These are phyloP conservation scores for Gnatocerus cornutus DNA, from an alignment of 2,888 invertebrate genomes.

Conservation along the genomic window DNA sequence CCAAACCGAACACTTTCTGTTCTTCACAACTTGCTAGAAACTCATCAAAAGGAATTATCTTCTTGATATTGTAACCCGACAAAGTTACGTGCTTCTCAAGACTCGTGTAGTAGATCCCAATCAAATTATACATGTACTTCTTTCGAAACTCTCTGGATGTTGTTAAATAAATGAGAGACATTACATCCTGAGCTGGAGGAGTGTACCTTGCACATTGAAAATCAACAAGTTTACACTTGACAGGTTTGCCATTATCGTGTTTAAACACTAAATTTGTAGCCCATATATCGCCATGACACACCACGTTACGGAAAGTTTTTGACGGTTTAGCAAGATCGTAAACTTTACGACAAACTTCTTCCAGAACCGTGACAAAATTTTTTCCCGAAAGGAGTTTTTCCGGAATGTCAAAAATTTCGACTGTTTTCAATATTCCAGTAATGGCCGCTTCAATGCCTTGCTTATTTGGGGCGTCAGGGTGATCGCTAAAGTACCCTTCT, in stretches of 20 bases:
- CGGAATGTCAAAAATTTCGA: constrained; percentile 60
- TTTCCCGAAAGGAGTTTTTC: constrained; percentile 58
- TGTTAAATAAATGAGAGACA: constrained; percentile 65
- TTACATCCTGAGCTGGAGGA: constrained; percentile 79
- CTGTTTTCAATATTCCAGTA: constrained; percentile 60
- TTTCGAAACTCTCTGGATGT: constrained; percentile 62
- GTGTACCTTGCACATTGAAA: constrained; percentile 72
- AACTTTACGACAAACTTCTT: constrained; percentile 55
- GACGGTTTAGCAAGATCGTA: constrained; percentile 65
- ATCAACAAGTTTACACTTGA: constrained; percentile 67
- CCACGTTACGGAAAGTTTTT: constrained; percentile 71
- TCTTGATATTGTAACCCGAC: constrained; percentile 55
- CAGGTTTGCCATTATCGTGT: constrained; percentile 55
- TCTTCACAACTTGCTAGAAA: constrained; percentile 65
- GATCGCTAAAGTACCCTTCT: constrained; percentile 59
- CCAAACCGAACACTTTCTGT: constrained; percentile 62
- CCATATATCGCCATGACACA: constrained; percentile 79
- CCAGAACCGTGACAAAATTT: constrained; percentile 55
- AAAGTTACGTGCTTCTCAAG: constrained; percentile 60
- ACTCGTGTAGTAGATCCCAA: constrained; percentile 64
- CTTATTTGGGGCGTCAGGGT: constrained; percentile 55
- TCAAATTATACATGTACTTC: constrained; percentile 59
- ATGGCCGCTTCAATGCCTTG: constrained; percentile 60
- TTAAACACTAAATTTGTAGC: constrained; percentile 73
- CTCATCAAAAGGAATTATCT: constrained; percentile 60